These are phyloP conservation scores for Mormyrops boulengeri DNA, from an alignment of 2,797 vertebrate species.

Conservation along the genomic window DNA sequence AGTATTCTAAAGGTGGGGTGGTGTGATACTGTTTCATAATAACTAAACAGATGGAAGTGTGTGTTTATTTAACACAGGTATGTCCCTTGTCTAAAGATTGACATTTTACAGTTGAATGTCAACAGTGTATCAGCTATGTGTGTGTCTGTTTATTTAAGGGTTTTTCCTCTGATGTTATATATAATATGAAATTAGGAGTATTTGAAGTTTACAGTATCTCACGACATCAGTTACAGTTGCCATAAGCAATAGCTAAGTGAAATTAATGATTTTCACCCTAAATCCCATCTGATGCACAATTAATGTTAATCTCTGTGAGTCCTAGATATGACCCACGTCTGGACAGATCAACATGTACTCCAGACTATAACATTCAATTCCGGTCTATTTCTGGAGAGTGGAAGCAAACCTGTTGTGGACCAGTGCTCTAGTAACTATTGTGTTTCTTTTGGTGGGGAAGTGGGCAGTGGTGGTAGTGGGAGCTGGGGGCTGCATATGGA, in stretches of 20 bases:
- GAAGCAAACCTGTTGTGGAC: neutral
- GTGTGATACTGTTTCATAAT: neutral
- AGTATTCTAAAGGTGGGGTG: neutral
- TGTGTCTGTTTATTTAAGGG: neutral
- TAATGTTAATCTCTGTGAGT: neutral
- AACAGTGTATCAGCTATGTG: neutral
- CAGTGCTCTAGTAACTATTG: neutral
- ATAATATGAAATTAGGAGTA: neutral
- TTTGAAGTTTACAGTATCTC: neutral
- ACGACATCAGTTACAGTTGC: neutral
- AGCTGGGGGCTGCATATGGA: neutral
- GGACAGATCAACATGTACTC: neutral
- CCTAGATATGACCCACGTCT: neutral
- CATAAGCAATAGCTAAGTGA: neutral
- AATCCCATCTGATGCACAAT: neutral
- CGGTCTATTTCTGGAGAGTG: neutral
- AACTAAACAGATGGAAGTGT: neutral
- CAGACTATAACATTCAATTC: neutral
- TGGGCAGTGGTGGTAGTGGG: neutral
- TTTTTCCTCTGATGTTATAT: neutral
- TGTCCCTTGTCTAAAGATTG: neutral
- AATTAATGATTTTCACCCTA: neutral
- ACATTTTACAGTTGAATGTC: constrained; percentile 6
- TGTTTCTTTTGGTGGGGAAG: neutral
- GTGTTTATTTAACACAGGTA: neutral